Evolutionary conservation across 2,113 vertebrate genomes (phyloP).

Genomic region (Columbina picui): DNA sequence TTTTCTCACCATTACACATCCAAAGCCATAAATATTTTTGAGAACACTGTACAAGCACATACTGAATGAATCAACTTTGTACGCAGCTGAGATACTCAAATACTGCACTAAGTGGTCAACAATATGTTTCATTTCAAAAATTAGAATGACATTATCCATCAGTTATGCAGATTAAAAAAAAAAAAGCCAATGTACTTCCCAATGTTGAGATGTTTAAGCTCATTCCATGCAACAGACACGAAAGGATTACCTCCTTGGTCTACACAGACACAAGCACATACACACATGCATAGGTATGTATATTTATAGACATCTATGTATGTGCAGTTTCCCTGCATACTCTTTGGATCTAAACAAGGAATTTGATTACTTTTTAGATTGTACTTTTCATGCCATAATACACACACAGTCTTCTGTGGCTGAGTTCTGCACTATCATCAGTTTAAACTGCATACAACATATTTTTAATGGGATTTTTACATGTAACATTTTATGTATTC

Average conservation of each 20-base stretch:
- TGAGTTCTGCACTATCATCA: neutral
- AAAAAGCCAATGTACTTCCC: neutral
- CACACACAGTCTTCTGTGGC: neutral
- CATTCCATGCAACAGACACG: neutral
- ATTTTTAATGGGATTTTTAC: neutral
- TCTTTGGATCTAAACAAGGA: neutral
- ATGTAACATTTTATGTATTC: neutral
- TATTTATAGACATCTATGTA: neutral
- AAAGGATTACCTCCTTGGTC: neutral
- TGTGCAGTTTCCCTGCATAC: neutral
- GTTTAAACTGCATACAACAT: neutral
- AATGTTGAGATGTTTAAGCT: neutral
- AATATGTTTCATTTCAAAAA: neutral
- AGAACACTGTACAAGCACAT: neutral
- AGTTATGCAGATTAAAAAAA: neutral
- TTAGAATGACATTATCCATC: neutral
- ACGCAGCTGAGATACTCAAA: neutral
- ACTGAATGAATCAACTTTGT: neutral
- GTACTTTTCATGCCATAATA: neutral
- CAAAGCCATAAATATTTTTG: neutral
- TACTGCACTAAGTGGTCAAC: neutral
- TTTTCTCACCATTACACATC: neutral
- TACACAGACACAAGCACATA: neutral
- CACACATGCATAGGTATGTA: rapidly evolving
- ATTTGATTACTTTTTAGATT: neutral